Evolutionary conservation across 2,797 vertebrate genomes (phyloP), one percentile per base, ranked within the genome.

Genomic region (Thripadectes ignobilis): DNA sequence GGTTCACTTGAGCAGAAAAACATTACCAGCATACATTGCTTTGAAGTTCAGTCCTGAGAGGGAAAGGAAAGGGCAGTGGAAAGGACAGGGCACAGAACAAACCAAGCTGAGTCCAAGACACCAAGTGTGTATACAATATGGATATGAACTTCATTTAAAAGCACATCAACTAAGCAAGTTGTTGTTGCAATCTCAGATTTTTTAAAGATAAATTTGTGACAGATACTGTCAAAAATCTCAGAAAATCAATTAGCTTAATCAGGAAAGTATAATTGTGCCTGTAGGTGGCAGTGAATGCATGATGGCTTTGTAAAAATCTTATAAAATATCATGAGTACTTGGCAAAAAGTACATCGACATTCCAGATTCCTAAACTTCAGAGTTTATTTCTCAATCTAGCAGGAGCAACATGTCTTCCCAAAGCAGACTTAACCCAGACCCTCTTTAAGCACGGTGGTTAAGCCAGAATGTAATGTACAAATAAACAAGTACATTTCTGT

Each of bases 401-500:
- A 88, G 20, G 19, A 92, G 62, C 68, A 88, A 78, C 65, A 62
- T 38, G 26, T 89, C 5, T 89, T 79, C 69, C 30, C 10, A 86
- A 78, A 88, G 38, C 21, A 57, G 73, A 78, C 6, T 69, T 73
- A 74, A 73, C 23, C 21, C 48, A 62, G 58, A 14, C 43, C 30
- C 43, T 84, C 22, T 38, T 38, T 48, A 84, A 76, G 38, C 18
- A 66, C 20, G 9, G 20, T 54, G 4, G 19, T 73, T 78, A 88
- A 86, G 27, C 10, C n/a, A 77, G 26, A 83, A 54, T 49, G 73
- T 30, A 77, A 90, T 26, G 41, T 18, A 75, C 16, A 94, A 90
- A 92, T 88, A 94, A 96, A 96, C 76, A 91, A 93, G 20, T 39
- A 79, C 62, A 91, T 84, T 86, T 91, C 77, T 94, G 51, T 89